Evolutionary conservation across 2,797 vertebrate species (phyloP), one percentile per base, ranked within the genome.

Genomic region (Rhyacichthys aspro): DNA sequence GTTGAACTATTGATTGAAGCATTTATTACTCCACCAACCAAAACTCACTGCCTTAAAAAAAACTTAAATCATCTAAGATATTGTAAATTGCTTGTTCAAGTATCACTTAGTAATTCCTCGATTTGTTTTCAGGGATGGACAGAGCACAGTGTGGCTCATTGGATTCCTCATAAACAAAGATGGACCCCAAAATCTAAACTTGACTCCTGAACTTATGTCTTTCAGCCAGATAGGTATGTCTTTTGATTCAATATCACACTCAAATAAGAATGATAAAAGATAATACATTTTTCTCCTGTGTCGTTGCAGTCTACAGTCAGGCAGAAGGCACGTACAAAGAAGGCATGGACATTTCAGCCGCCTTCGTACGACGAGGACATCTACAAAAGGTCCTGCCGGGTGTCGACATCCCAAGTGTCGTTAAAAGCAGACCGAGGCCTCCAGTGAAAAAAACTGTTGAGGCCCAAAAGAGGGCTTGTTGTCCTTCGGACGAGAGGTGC

Each of bases 111-210:
- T n/a, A 28, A 16, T 55, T 50, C 45, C 15, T 60, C 1, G 54
- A 28, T 1, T 49, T 12, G 53, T 16, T 52, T 68, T 33, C 58
- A 96, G 95, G 83, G 93, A 94, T 70, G 93, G 94, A 73, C 92
- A 92, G 64, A 92, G 90, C 78, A 96, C 94, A 1, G 94, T 93
- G 92, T 97, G 95, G 95, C 93, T 96, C 67, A 96, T 96, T 70
- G 96, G 95, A 39, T 90, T 97, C 66, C 91, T 94, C 62, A 94
- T 96, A 43, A 95, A 95, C 84, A 96, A 92, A 0, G 93, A 95
- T 66, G 93, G 91, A 41, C 92, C 91, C n/a, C 92, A 95, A 85
- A 93, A 93, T 57, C 90, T 95, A 43, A 93, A 96, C 78, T 88
- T 96, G 61, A 95, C 92, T 9, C 93, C 87, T 0, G 92, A 95